phyloP scores from a whole-genome alignment of 2,113 vertebrate species.

The Coptodon bakossiorum region DNA sequence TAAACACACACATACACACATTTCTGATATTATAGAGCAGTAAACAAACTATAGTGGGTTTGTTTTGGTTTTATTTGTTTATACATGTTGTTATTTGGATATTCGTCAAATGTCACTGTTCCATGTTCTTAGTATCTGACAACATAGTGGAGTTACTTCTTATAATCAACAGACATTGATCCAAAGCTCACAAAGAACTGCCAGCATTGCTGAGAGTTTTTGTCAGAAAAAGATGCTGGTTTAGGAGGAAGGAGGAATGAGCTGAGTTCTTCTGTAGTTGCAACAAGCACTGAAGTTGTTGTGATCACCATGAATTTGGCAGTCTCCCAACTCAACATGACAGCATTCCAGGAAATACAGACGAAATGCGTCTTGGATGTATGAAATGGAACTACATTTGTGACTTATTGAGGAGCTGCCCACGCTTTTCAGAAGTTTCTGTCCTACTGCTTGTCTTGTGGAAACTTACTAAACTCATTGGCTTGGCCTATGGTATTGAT shows the following conservation, averaged over 20 bases:
- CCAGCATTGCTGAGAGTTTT: background rate
- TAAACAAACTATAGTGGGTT: background rate
- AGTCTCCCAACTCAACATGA: background rate
- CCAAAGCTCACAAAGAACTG: background rate
- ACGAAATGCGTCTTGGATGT: background rate
- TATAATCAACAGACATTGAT: background rate
- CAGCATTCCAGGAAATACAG: background rate
- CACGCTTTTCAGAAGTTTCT: background rate
- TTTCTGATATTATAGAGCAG: background rate
- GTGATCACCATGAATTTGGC: background rate
- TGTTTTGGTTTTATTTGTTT: background rate
- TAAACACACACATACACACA: background rate
- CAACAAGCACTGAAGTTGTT: background rate
- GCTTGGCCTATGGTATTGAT: background rate
- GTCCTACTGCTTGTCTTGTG: background rate
- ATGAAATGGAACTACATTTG: background rate
- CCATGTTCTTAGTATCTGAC: background rate
- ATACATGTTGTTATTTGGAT: background rate
- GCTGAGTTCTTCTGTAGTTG: background rate
- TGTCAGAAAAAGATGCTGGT: background rate
- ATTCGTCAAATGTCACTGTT: background rate
- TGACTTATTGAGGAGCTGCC: background rate
- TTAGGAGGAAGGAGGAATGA: background rate
- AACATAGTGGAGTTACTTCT: background rate
- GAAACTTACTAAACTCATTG: background rate